These are phyloP conservation scores for Enteromius paludinosus DNA, from an alignment of 2,797 vertebrate genomes.

Conservation along the genomic window DNA sequence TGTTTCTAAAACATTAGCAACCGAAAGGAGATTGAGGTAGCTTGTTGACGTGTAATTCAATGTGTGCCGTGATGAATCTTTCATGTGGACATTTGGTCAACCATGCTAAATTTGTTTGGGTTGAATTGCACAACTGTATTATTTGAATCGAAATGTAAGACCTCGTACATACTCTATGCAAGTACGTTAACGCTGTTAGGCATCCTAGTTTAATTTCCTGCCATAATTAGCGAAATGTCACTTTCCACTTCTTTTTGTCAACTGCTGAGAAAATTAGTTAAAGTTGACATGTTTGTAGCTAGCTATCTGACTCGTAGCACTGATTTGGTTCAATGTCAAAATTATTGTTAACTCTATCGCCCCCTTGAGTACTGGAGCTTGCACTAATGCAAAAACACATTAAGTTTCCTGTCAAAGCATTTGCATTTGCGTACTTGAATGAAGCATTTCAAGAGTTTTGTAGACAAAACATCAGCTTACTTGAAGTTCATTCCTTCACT, in stretches of 20 bases:
- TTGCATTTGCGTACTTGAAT: background rate
- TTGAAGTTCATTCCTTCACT: background rate
- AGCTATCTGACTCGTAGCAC: background rate
- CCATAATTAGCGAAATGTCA: background rate
- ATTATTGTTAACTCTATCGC: background rate
- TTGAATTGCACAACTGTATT: background rate
- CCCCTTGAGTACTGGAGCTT: background rate
- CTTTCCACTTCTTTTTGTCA: background rate
- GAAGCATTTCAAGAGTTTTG: background rate
- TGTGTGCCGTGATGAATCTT: constrained; percentile 13
- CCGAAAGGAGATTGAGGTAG: constrained; percentile 7
- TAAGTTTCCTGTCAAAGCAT: background rate
- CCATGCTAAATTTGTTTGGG: background rate
- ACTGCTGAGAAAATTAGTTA: no score
- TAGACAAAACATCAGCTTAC: background rate
- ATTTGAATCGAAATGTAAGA: background rate
- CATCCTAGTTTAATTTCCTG: background rate
- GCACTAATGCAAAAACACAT: background rate
- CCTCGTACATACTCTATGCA: background rate
- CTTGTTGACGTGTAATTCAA: constrained; percentile 15
- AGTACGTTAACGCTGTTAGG: background rate
- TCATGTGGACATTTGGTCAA: background rate
- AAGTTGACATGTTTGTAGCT: background rate
- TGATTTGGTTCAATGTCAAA: background rate
- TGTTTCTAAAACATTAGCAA: constrained; percentile 79